phyloP scores from a whole-genome alignment of 2,113 vertebrate genomes.

The Chlorodrepanis virens region DNA sequence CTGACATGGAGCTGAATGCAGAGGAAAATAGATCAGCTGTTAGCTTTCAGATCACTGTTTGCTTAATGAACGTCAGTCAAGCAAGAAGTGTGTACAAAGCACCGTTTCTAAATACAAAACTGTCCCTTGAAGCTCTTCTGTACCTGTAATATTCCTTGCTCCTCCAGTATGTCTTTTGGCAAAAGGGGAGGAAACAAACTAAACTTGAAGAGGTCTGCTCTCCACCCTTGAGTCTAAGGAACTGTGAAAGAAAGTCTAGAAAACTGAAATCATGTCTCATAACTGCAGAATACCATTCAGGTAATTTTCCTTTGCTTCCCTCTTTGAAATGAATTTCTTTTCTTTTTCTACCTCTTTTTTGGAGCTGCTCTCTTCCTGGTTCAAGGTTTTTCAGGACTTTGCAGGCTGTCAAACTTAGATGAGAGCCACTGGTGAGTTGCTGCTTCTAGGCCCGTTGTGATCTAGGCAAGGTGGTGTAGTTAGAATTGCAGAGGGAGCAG shows the following conservation, averaged over 20 bases:
- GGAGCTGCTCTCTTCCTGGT: not conserved
- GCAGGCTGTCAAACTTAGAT: slow-evolving; percentile 60
- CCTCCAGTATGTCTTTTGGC: not conserved
- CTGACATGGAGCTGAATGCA: not conserved
- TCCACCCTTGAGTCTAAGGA: not conserved
- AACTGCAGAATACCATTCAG: not conserved
- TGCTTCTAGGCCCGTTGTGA: slow-evolving; percentile 69
- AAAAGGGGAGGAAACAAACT: not conserved
- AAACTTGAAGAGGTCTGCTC: not conserved
- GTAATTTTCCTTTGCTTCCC: not conserved
- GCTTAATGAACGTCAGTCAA: not conserved
- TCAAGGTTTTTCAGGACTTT: slow-evolving; percentile 45
- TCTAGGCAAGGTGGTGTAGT: not conserved
- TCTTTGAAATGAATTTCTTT: not conserved
- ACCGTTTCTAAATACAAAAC: not conserved
- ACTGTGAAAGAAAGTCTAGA: not conserved
- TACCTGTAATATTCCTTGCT: not conserved
- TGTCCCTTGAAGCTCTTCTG: not conserved
- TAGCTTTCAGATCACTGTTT: not conserved
- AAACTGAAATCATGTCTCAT: not conserved
- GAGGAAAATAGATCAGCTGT: not conserved
- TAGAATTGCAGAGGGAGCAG: not conserved
- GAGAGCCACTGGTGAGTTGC: slow-evolving; percentile 66
- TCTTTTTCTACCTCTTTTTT: not conserved
- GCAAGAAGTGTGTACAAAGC: not conserved